Base-by-base conservation (phyloP, 2,888 invertebrate species). In the Seira ritae region DNA sequence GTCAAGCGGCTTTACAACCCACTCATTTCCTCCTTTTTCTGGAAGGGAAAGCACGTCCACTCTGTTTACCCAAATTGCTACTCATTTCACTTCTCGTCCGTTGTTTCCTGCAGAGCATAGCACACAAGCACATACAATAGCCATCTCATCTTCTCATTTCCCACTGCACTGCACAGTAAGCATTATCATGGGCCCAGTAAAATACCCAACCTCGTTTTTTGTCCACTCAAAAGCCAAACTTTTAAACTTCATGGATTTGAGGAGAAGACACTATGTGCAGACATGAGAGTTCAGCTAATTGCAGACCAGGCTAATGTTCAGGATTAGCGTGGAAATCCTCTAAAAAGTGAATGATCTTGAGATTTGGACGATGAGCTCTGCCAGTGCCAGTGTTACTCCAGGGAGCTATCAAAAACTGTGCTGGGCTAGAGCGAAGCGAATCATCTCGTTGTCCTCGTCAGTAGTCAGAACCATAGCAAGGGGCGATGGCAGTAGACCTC, bases 51-150 rank as follows among this genome's bases (percentile, higher is more conserved):
- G 31, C 55, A 55, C 55, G 55, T 55, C 55, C 55, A 55, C n/a
- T 55, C n/a, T 55, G 55, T 55, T 55, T 55, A 55, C 55, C 55
- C 55, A 55, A 55, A 55, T 55, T 55, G 55, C 55, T 55, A 55
- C 55, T 55, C 55, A 55, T 55, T 55, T 55, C 55, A 17, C 55
- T 55, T 12, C 31, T 31, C 31, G 31, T 31, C 31, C 31, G 31
- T 31, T 31, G 31, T 31, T 31, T 31, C 31, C 31, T 31, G 15
- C 55, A 31, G 31, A 8, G 31, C 31, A 4, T 8, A 31, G n/a
- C n/a, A n/a, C n/a, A n/a, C n/a, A n/a, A n/a, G n/a, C n/a, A n/a
- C n/a, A 31, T 31, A 31, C 31, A 8, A 31, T 31, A 8, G 31
- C 3, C 31, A 4, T 31, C 31, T 31, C 31, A 31, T 31, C 31